Base-by-base conservation (phyloP, 2,113 vertebrate genomes). In the Australoheros scitulus region DNA sequence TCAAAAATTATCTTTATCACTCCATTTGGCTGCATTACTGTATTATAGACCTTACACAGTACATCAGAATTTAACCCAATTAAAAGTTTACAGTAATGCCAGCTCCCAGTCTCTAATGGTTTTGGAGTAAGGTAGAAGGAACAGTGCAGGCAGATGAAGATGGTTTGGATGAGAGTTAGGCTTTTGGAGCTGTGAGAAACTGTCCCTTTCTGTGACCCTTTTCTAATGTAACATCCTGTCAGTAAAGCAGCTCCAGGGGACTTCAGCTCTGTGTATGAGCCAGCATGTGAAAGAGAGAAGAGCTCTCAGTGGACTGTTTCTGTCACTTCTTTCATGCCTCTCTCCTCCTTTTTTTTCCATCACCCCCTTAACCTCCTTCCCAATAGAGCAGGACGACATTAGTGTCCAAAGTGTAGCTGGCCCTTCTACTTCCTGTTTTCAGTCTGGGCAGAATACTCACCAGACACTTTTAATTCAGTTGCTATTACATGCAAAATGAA, bases 151-250 rank as follows among this genome's bases (percentile, higher is more conserved):
- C 61, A 61, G 50, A 74, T 29, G 18, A 43, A 43, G 76, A 63
- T 77, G 11, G 7, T 72, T 56, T 55, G 9, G 74, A n/a, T 83
- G 43, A 60, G 43, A 36, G n/a, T 22, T 61, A 80, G 68, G 41
- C 22, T 18, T 87, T 52, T 76, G 38, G 56, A 77, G 74, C 80
- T 89, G 80, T 92, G 93, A 94, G 92, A 94, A 92, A 88, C 26
- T 64, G 55, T 86, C 79, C 79, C 79, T 80, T 78, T 80, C 56
- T 85, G 38, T 89, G 89, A 92, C 93, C 94, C 83, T 76, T 47
- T 85, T 79, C 47, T 87, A 61, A 86, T 90, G 92, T 93, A 87
- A 90, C 92, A 92, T 94, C 92, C 93, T 93, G 92, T 92, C 88
- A 84, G 34, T 72, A 6, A 70, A 88, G 70, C 61, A 65, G 81